These are phyloP conservation scores for Scaptomyza tumidula DNA, from an alignment of 2,888 invertebrate species.

Conservation along the genomic window DNA sequence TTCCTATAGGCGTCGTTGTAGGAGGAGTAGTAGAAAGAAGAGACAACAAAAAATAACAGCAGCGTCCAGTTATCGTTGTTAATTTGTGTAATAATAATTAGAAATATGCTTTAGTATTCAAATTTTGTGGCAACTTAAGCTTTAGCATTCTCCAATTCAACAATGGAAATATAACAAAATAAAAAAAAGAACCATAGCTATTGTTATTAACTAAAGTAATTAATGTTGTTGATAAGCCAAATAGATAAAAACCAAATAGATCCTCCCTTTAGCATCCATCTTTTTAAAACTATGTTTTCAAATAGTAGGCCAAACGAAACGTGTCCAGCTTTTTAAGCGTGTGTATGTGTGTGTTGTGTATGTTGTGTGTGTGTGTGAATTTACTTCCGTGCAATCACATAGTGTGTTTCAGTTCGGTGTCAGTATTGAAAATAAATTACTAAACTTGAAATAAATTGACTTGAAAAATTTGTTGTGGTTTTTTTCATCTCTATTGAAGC, in stretches of 20 bases:
- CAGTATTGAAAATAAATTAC: constrained; percentile 51
- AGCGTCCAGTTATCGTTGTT: constrained; percentile 12
- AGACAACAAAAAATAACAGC: constrained; percentile 27
- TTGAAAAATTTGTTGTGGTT: constrained; percentile 39
- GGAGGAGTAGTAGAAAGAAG: constrained; percentile 11
- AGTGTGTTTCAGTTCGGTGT: constrained; percentile 50
- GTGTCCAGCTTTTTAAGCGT: constrained; percentile 15
- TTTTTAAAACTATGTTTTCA: not conserved
- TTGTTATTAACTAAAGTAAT: constrained; percentile 6
- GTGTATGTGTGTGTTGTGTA: too few species aligned
- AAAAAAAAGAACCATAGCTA: not conserved
- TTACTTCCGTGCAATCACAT: constrained; percentile 28
- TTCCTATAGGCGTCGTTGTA: constrained; percentile 39
- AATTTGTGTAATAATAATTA: not conserved
- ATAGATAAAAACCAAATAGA: constrained; percentile 12
- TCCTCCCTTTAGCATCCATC: not conserved
- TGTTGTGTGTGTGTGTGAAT: not conserved
- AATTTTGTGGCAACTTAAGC: not conserved
- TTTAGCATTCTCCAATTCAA: not conserved
- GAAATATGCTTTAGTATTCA: not conserved
- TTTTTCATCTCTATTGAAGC: constrained; percentile 35
- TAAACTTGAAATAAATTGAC: constrained; percentile 15
- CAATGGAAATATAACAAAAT: not conserved
- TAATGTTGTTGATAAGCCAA: constrained; percentile 4
- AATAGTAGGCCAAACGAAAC: constrained; percentile 42